Evolutionary conservation across 2,888 invertebrate genomes (phyloP).

Genomic region (Yponomeuta evonymella): DNA sequence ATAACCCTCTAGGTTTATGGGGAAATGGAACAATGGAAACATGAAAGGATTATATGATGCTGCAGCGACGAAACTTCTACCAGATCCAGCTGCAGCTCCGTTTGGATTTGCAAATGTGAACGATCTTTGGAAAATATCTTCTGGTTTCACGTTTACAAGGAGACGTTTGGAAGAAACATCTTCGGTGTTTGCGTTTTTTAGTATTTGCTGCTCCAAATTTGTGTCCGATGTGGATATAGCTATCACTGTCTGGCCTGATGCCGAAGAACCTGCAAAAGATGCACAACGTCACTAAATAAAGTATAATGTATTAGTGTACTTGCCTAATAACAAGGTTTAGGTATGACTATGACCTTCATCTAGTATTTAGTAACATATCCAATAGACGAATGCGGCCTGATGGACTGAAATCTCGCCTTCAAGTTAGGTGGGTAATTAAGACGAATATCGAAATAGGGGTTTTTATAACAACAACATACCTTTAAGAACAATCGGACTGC

Average conservation of each 20-base stretch:
- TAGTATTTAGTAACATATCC: too few relatives aligned
- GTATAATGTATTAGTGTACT: neutral
- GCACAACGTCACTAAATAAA: neutral
- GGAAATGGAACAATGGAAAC: slow-evolving; percentile 40
- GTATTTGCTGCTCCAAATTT: slow-evolving; percentile 37
- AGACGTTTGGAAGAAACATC: neutral
- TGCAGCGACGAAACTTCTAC: slow-evolving; percentile 42
- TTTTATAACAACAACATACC: slow-evolving; percentile 27
- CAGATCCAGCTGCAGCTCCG: slow-evolving; percentile 33
- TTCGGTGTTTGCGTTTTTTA: neutral
- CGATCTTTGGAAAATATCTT: slow-evolving; percentile 29
- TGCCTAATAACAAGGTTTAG: too few relatives aligned
- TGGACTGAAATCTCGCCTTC: too few relatives aligned
- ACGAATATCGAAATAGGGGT: too few relatives aligned
- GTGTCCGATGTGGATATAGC: slow-evolving; percentile 50
- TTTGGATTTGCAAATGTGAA: slow-evolving; percentile 40
- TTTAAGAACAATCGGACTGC: slow-evolving; percentile 43
- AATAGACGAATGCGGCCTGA: too few relatives aligned
- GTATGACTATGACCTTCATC: too few relatives aligned
- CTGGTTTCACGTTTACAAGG: slow-evolving; percentile 12
- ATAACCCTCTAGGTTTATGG: slow-evolving; percentile 36
- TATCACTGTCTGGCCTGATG: slow-evolving; percentile 40
- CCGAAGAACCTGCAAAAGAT: neutral
- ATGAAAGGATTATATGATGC: slow-evolving; percentile 34
- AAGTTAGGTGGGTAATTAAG: neutral